Evolutionary conservation across 2,888 invertebrate species (phyloP).

Genomic region (Lordiphosa andalusiaca): DNA sequence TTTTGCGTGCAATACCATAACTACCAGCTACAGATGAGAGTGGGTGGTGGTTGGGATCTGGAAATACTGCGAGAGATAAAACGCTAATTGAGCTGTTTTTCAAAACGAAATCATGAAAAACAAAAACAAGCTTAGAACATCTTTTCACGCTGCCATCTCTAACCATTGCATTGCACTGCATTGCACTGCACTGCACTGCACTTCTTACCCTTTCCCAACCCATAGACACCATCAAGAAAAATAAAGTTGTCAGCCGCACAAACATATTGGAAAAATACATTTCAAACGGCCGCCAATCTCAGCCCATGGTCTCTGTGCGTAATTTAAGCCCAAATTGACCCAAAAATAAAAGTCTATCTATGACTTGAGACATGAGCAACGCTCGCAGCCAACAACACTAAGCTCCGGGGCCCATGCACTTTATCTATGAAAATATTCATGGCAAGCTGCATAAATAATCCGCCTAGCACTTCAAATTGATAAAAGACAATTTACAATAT

Average conservation of each 20-base stretch:
- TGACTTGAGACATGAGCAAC: constrained; percentile 31
- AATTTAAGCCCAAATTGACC: constrained; percentile 73
- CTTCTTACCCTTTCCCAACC: too few relatives aligned
- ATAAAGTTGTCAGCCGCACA: constrained; percentile 63
- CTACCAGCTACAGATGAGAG: not conserved
- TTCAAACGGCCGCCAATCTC: constrained; percentile 48
- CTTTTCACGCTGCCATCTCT: constrained; percentile 3
- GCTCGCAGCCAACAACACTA: constrained; percentile 8
- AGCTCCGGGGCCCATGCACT: constrained; percentile 44
- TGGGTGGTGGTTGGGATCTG: too few relatives aligned
- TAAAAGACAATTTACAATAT: constrained; percentile 72
- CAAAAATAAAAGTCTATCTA: constrained; percentile 47
- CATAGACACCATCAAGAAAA: constrained; percentile 13
- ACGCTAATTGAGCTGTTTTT: too few relatives aligned
- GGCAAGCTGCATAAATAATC: constrained; percentile 71
- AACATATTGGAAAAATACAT: constrained; percentile 43
- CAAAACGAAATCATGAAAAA: too few relatives aligned
- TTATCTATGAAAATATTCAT: constrained; percentile 67
- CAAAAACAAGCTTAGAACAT: not conserved
- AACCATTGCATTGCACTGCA: too few relatives aligned
- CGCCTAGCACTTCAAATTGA: constrained; percentile 70
- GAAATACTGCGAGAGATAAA: too few relatives aligned
- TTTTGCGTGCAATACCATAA: constrained; percentile 12
- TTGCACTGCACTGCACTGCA: not conserved
- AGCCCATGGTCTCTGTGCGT: constrained; percentile 54